Percentiles rank a stretch among this genome's conserved stretches.
Conservation (phyloP, 1,140 invertebrate species). For the Drosophila triauraria region DNA sequence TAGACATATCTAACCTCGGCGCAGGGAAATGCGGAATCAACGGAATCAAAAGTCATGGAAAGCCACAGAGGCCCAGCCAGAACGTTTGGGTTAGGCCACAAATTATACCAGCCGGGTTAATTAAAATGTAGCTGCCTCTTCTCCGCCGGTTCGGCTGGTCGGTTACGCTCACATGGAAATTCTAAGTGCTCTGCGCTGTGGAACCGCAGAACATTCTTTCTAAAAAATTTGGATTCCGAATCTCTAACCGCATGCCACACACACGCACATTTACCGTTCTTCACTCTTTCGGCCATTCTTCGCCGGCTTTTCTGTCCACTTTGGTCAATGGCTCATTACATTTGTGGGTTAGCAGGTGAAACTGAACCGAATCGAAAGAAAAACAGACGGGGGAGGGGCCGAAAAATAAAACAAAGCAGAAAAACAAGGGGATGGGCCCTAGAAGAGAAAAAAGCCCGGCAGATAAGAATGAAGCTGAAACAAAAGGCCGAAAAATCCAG, state of each 20-base stretch:
- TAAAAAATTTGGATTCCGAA: slow-evolving; percentile 1
- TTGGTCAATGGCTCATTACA: slow-evolving; percentile 80
- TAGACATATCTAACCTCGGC: slow-evolving; percentile 70
- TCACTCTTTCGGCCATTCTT: slow-evolving; percentile 29
- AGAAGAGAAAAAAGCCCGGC: slow-evolving; percentile 7
- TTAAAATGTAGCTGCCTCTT: slow-evolving; percentile 65
- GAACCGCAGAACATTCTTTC: slow-evolving; percentile 55
- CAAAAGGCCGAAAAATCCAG: slow-evolving; percentile 34
- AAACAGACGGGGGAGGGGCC: slow-evolving; percentile 21
- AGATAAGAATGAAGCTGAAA: slow-evolving; percentile 37
- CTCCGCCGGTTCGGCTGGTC: slow-evolving; percentile 16
- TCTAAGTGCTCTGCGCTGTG: slow-evolving; percentile 37
- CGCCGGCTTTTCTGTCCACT: slow-evolving; percentile 45
- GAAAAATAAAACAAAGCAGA: neutral
- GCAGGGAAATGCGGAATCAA: slow-evolving; percentile 42
- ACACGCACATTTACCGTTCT: slow-evolving; percentile 74
- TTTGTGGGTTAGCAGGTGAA: slow-evolving; percentile 82
- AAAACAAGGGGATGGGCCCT: slow-evolving; percentile 1
- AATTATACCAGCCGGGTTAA: slow-evolving; percentile 67
- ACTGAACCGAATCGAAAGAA: slow-evolving; percentile 54
- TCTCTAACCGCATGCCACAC: slow-evolving; percentile 70
- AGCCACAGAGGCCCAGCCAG: slow-evolving; percentile 22
- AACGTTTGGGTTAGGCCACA: slow-evolving; percentile 55
- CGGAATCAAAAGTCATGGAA: slow-evolving; percentile 36
- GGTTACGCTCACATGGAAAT: slow-evolving; percentile 69